Conservation (phyloP, 2,888 invertebrate species). For the Caenorhabditis sinica region DNA sequence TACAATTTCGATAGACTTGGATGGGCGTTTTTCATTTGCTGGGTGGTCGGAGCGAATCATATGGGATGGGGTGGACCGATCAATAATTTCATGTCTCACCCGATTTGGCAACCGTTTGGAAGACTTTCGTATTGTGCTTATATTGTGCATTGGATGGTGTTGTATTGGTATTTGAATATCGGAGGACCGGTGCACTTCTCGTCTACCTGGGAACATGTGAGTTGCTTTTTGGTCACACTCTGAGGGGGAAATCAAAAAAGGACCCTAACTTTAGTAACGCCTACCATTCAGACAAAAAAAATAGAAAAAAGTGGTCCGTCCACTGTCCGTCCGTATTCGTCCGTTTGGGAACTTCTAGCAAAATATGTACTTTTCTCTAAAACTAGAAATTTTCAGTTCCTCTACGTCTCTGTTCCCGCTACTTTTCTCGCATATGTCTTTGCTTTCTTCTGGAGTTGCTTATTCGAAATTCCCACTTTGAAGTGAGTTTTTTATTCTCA, state of each 20-base stretch:
- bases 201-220: slow-evolving; percentile 58
- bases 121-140: slow-evolving; percentile 95
- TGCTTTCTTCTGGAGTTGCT: slow-evolving; percentile 62
- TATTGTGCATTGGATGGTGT: slow-evolving; percentile 85
- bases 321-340: too few species aligned
- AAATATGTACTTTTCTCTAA: neutral
- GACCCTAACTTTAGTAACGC: too few species aligned
- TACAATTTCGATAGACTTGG: slow-evolving; percentile 80
- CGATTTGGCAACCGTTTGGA: slow-evolving; percentile 91
- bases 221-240: neutral
- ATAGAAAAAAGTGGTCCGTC: too few species aligned
- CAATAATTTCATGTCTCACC: slow-evolving; percentile 90
- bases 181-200: slow-evolving; percentile 57
- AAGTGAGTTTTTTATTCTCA: too few species aligned
- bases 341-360: too few species aligned
- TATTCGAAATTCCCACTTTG: slow-evolving; percentile 57
- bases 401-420: slow-evolving; percentile 36
- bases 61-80: slow-evolving; percentile 85
- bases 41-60: slow-evolving; percentile 85
- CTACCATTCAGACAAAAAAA: too few species aligned
- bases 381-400: slow-evolving; percentile 34
- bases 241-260: too few species aligned
- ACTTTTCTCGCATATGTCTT: slow-evolving; percentile 48
- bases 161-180: slow-evolving; percentile 59
- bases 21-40: slow-evolving; percentile 84